A percentile compares a stretch with the other conserved stretches of the same genome.
Conservation (phyloP, 2,888 invertebrate species). For the Plutella xylostella region DNA sequence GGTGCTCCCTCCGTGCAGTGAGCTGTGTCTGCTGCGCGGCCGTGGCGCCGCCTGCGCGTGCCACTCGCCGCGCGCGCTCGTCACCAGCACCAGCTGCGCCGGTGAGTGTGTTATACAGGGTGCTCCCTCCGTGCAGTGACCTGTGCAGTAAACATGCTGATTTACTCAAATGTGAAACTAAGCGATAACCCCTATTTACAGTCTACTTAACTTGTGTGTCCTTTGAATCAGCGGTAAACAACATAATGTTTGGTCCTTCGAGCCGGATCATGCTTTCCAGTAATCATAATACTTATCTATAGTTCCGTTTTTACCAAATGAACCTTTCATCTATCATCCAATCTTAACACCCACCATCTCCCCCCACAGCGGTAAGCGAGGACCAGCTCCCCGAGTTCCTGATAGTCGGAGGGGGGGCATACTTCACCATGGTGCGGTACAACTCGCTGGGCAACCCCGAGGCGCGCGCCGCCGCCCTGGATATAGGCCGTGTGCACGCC, state of each 20-base stretch:
- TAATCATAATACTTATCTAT: no score
- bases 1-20: conserved; percentile 78
- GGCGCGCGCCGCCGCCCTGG: conserved; percentile 49
- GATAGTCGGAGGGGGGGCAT: conserved; percentile 67
- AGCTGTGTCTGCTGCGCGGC: conserved; percentile 80
- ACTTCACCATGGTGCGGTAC: conserved; percentile 73
- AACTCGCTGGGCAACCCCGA: conserved; percentile 75
- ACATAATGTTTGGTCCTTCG: no score
- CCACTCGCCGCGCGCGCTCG: conserved; percentile 76
- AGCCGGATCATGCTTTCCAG: no score
- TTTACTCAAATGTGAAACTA: no score
- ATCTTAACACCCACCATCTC: not conserved
- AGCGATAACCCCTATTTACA: no score
- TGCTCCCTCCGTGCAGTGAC: no score
- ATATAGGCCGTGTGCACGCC: conserved; percentile 70
- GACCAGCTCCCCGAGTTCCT: conserved; percentile 51
- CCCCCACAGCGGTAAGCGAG: not conserved
- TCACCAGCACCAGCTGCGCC: conserved; percentile 42
- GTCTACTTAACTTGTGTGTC: no score
- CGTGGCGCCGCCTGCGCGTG: conserved; percentile 76
- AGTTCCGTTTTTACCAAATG: no score
- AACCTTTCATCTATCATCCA: no score
- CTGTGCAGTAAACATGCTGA: no score
- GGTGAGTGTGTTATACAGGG: no score
- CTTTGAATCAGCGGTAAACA: no score